Evolutionary conservation across 2,113 vertebrate species (phyloP).

Genomic region (Monopterus albus): DNA sequence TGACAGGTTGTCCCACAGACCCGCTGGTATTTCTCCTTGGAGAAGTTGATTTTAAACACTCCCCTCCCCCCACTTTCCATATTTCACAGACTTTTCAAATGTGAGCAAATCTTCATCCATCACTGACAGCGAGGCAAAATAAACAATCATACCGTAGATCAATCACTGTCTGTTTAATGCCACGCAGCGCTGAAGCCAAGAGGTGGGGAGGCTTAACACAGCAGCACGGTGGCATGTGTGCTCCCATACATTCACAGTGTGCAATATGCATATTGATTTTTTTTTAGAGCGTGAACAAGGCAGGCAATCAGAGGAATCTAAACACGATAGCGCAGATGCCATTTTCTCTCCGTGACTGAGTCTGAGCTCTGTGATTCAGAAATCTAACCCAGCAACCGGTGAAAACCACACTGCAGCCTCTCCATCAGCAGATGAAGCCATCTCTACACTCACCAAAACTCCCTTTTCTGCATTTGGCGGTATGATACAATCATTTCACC

Average conservation of each 20-base stretch:
- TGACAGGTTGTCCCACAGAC: slow-evolving; percentile 43
- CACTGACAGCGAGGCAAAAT: slow-evolving; percentile 74
- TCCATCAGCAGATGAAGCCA: neutral
- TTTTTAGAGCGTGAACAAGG: neutral
- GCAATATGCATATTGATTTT: neutral
- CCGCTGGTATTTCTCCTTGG: slow-evolving; percentile 46
- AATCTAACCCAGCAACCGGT: neutral
- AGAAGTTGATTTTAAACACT: slow-evolving; percentile 50
- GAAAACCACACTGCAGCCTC: neutral
- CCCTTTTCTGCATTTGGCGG: neutral
- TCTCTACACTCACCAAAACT: neutral
- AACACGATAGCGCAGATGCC: neutral
- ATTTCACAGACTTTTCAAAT: slow-evolving; percentile 67
- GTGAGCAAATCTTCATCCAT: slow-evolving; percentile 70
- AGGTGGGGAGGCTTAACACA: slow-evolving; percentile 29
- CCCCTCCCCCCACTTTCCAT: slow-evolving; percentile 22
- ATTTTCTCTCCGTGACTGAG: neutral
- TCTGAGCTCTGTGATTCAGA: neutral
- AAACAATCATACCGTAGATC: slow-evolving; percentile 78
- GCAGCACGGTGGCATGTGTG: slow-evolving; percentile 14
- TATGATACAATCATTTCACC: neutral
- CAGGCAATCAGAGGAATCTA: neutral
- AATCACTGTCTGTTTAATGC: slow-evolving; percentile 82
- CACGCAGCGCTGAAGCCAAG: neutral
- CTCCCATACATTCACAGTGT: neutral